Evolutionary conservation across 1,140 invertebrate genomes (phyloP).

Genomic region (Fopius arisanus): DNA sequence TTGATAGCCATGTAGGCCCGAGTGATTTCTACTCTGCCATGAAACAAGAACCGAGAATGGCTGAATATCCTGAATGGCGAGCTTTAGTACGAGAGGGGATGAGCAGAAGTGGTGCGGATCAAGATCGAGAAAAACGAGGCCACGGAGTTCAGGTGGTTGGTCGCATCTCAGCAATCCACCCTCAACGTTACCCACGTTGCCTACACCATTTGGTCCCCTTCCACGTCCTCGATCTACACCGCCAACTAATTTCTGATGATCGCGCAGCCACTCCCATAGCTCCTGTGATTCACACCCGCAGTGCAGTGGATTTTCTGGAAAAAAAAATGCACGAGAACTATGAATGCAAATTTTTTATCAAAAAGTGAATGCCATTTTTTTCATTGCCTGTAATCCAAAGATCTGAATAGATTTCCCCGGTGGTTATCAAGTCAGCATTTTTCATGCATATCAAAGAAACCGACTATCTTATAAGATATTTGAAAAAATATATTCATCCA

Average conservation of each 20-base stretch:
- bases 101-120: slow-evolving; percentile 84
- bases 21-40: slow-evolving; percentile 89
- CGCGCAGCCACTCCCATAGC: slow-evolving; percentile 86
- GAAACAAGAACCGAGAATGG: slow-evolving; percentile 86
- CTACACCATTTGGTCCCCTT: slow-evolving; percentile 65
- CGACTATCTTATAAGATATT: too few relatives aligned
- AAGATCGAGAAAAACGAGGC: slow-evolving; percentile 77
- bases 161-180: slow-evolving; percentile 73
- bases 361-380: background rate
- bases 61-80: slow-evolving; percentile 87
- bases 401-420: too few relatives aligned
- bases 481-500: too few relatives aligned
- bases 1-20: slow-evolving; percentile 84
- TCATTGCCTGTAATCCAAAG: too few relatives aligned
- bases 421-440: too few relatives aligned
- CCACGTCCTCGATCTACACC: slow-evolving; percentile 62
- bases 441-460: too few relatives aligned
- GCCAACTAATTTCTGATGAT: slow-evolving; percentile 79
- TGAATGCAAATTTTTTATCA: background rate
- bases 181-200: slow-evolving; percentile 60
- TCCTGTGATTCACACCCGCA: slow-evolving; percentile 86
- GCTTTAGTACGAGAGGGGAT: slow-evolving; percentile 78
- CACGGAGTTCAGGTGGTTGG: slow-evolving; percentile 78
- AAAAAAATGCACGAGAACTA: background rate
- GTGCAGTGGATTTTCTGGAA: slow-evolving; percentile 81